Conservation (phyloP, 2,113 vertebrate species). For the Pluvianellus socialis region DNA sequence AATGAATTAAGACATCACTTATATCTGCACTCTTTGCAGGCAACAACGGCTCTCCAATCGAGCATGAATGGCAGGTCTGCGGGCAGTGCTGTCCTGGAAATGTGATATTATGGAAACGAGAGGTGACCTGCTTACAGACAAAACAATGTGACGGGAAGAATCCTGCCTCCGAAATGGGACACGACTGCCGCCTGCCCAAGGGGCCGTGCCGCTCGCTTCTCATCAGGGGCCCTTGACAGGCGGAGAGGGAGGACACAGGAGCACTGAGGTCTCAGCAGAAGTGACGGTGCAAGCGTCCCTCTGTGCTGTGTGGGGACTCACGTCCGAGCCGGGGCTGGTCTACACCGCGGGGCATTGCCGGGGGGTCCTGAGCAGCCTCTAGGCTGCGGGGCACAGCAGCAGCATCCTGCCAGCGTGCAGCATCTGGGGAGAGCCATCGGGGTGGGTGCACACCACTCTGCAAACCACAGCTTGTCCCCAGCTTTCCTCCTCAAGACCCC, state of each 20-base stretch:
- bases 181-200: neutral
- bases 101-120: slow-evolving; percentile 51
- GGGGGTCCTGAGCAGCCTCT: neutral
- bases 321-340: neutral
- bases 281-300: fast-evolving
- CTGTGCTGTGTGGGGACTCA: fast-evolving
- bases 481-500: fast-evolving
- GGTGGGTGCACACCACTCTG: no score
- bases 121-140: slow-evolving; percentile 60
- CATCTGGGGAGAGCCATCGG: fast-evolving
- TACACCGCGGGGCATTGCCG: fast-evolving
- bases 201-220: neutral
- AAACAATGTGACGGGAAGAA: neutral
- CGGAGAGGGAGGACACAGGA: fast-evolving
- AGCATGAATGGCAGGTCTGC: slow-evolving; percentile 66
- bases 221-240: neutral
- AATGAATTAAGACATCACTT: slow-evolving; percentile 64
- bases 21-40: neutral
- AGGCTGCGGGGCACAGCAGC: fast-evolving
- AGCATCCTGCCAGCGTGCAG: fast-evolving
- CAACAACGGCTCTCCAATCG: slow-evolving; percentile 30
- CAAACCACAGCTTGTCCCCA: no score
- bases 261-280: neutral
- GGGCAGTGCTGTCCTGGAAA: slow-evolving; percentile 58
- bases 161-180: neutral